Evolutionary conservation across 2,113 vertebrate species (phyloP), one percentile per base, ranked within the genome.

Genomic region (Pteropus alecto): DNA sequence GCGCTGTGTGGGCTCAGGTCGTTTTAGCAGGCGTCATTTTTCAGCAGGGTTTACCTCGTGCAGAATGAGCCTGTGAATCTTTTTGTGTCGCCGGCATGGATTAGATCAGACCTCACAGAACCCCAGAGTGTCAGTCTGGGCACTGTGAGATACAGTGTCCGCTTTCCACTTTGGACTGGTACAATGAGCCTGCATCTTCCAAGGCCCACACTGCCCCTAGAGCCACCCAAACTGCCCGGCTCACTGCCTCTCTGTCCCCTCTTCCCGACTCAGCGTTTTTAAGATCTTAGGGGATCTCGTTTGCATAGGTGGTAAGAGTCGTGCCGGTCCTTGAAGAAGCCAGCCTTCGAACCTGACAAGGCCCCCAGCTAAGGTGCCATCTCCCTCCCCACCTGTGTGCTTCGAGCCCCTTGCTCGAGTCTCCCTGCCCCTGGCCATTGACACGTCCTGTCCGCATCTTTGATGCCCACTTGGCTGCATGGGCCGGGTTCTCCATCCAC

Each of bases 101-200:
- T 67, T 56, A 74, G 65, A 33, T 5, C 9, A 13, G 79, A 68
- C 73, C 38, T n/a, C 22, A 10, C 35, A 6, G 85, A 54, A 35
- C 21, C 19, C 43, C 19, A 13, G 21, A 3, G 12, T 7, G 33
- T 85, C 0, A 0, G 9, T 60, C 38, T 38, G 10, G 46, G 41
- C 9, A 28, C 1, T 22, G 26, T 16, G 4, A 14, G 35, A 56
- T n/a, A 46, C 22, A 30, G 35, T 11, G 4, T 71, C 13, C n/a
- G 41, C n/a, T 35, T 46, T 38, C 58, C 10, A 46, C 63, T 9
- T 3, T 7, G 24, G 38, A 70, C 43, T 13, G 81, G 30, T 58
- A 43, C 30, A 54, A 8, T 54, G 26, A 73, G 1, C 78, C 43
- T 61, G 26, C 1, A 81, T n/a, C 51, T 81, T 38, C 18, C n/a